These are phyloP conservation scores for Lutjanus campechanus DNA, from an alignment of 2,797 vertebrate species.

Conservation along the genomic window DNA sequence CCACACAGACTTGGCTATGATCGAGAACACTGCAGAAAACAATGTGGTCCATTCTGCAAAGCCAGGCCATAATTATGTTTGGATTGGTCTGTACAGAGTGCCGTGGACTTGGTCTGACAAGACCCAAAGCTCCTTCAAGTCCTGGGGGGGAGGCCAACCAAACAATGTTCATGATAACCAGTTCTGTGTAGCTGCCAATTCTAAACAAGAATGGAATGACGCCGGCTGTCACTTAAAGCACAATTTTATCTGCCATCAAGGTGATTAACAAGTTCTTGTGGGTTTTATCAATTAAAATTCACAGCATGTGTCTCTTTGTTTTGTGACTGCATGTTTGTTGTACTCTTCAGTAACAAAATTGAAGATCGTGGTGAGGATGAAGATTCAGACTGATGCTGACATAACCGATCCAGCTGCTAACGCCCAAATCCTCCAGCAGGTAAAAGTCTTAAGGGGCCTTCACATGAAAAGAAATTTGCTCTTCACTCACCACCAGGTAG, in stretches of 20 bases:
- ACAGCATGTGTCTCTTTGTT: not conserved
- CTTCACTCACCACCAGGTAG: too few relatives aligned
- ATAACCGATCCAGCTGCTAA: not conserved
- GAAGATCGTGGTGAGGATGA: constrained; percentile 5
- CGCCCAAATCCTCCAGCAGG: constrained; percentile 32
- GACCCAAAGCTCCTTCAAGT: constrained; percentile 7
- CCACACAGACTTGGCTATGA: constrained; percentile 20
- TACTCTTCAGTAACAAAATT: not conserved
- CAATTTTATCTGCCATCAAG: constrained; percentile 28
- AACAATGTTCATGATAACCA: not conserved
- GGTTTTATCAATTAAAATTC: not conserved
- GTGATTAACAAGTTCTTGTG: not conserved
- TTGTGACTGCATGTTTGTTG: not conserved
- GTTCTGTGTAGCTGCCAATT: fast-evolving
- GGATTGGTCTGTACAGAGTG: constrained; percentile 40
- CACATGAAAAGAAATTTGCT: too few relatives aligned
- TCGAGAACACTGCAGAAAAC: constrained; percentile 10
- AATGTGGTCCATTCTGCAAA: not conserved
- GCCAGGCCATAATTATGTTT: fast-evolving
- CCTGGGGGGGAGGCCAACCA: fast-evolving
- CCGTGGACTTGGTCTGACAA: constrained; percentile 42
- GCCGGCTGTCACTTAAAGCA: fast-evolving
- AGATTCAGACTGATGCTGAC: constrained; percentile 17
- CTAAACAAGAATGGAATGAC: not conserved
- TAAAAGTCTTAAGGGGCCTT: too few relatives aligned